A percentile compares a stretch with the other conserved stretches of the same genome.
phyloP scores from a whole-genome alignment of 2,113 vertebrate genomes.

The Scalopus aquaticus region DNA sequence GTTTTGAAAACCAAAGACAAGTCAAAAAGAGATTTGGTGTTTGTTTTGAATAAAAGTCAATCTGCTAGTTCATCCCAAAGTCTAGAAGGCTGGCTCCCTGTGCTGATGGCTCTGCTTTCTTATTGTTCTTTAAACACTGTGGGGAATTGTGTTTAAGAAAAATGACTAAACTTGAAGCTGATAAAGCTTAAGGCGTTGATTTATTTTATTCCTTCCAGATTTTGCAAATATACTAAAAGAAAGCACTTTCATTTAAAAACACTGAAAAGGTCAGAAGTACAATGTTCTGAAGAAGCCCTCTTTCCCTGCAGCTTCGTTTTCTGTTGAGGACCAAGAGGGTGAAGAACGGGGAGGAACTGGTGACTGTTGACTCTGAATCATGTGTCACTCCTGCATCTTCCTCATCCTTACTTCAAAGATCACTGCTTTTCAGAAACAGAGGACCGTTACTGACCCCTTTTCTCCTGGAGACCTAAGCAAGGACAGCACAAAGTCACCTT shows the following conservation, averaged over 20 bases:
- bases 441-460: neutral
- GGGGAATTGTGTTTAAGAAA: conserved; percentile 32
- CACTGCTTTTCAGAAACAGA: neutral
- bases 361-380: neutral
- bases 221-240: conserved; percentile 53
- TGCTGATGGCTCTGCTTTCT: conserved; percentile 64
- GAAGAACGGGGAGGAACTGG: neutral
- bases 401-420: neutral
- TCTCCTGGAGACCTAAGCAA: neutral
- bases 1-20: conserved; percentile 70
- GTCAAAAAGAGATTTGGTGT: conserved; percentile 55
- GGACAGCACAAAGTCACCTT: neutral
- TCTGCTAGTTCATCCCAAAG: conserved; percentile 65
- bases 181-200: conserved; percentile 6
- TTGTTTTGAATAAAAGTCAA: conserved; percentile 74
- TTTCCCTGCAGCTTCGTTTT: conserved; percentile 26
- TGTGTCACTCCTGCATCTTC: neutral
- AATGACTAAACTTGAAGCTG: conserved; percentile 66
- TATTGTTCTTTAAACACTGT: conserved; percentile 51
- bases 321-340: neutral
- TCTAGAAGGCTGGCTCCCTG: conserved; percentile 59
- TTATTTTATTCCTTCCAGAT: conserved; percentile 41
- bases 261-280: neutral
- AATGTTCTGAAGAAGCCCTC: conserved; percentile 38
- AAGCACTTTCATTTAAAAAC: conserved; percentile 38